phyloP scores from a whole-genome alignment of 2,113 vertebrate species.

The Ictalurus punctatus region DNA sequence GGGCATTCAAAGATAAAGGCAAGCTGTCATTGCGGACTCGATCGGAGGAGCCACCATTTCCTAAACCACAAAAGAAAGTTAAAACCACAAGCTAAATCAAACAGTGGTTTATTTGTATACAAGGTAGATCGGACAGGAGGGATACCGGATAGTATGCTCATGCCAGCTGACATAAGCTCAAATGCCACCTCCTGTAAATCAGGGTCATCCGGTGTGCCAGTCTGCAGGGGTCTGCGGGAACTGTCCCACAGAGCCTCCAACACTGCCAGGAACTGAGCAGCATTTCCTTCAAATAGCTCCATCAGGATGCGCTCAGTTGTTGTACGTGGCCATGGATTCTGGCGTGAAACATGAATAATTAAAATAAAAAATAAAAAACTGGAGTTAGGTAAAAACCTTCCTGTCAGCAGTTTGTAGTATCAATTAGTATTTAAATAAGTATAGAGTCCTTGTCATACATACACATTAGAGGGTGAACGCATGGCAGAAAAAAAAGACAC shows the following conservation, averaged over 20 bases:
- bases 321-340: conserved; percentile 81
- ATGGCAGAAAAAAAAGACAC: conserved; percentile 43
- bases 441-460: background rate
- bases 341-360: conserved; percentile 16
- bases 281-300: conserved; percentile 80
- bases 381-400: background rate
- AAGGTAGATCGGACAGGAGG: background rate
- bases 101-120: background rate
- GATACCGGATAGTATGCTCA: conserved; percentile 84
- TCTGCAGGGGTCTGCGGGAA: conserved; percentile 67
- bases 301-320: conserved; percentile 76
- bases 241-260: conserved; percentile 83
- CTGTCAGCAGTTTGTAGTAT: background rate
- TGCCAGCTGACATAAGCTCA: conserved; percentile 85
- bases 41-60: conserved; percentile 50
- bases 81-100: background rate
- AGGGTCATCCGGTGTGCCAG: conserved; percentile 71
- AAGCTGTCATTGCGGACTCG: conserved; percentile 40
- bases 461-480: background rate
- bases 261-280: conserved; percentile 84
- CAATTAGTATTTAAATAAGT: too few relatives aligned
- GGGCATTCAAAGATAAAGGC: conserved; percentile 47
- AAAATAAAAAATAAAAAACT: background rate
- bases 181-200: conserved; percentile 76
- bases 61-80: conserved; percentile 46